A percentile compares a stretch with the other conserved stretches of the same genome.
Conservation (phyloP, 2,888 invertebrate species). For the Timema podura region DNA sequence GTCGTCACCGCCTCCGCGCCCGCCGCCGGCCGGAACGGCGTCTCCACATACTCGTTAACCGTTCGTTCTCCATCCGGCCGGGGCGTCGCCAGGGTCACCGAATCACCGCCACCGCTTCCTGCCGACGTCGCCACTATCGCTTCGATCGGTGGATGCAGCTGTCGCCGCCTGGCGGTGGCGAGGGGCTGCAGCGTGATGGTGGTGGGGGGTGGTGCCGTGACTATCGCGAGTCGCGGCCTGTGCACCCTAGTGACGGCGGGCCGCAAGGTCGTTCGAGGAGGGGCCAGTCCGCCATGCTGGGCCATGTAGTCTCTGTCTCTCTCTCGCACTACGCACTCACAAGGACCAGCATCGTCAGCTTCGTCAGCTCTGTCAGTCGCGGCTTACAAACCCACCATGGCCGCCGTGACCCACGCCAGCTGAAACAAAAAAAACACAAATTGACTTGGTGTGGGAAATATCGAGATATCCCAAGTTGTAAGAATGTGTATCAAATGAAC, state of each 20-base stretch:
- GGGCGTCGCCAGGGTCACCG: slow-evolving; percentile 60
- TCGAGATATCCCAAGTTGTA: too few relatives aligned
- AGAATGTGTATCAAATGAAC: too few relatives aligned
- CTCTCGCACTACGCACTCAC: slow-evolving; percentile 6
- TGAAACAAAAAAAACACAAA: slow-evolving; percentile 16
- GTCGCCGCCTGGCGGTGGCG: slow-evolving; percentile 49
- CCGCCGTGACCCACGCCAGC: slow-evolving; percentile 19
- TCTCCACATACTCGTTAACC: slow-evolving; percentile 92
- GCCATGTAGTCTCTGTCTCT: slow-evolving; percentile 27
- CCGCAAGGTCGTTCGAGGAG: slow-evolving; percentile 32
- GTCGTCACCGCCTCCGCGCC: slow-evolving; percentile 43
- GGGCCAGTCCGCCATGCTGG: slow-evolving; percentile 31
- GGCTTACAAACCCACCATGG: slow-evolving; percentile 19
- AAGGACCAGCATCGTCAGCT: neutral
- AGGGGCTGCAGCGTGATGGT: slow-evolving; percentile 45
- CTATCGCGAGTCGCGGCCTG: slow-evolving; percentile 36
- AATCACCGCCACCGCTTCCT: slow-evolving; percentile 26
- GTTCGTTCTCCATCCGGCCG: slow-evolving; percentile 82
- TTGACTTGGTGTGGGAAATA: too few relatives aligned
- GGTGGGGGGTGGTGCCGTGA: slow-evolving; percentile 39
- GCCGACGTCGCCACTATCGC: slow-evolving; percentile 22
- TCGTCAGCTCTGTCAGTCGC: neutral
- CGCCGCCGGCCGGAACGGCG: slow-evolving; percentile 62
- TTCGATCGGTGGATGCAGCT: slow-evolving; percentile 45
- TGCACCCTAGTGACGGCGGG: slow-evolving; percentile 29